Evolutionary conservation across 2,888 invertebrate species (phyloP).

Genomic region (Neoaliturus tenellus): DNA sequence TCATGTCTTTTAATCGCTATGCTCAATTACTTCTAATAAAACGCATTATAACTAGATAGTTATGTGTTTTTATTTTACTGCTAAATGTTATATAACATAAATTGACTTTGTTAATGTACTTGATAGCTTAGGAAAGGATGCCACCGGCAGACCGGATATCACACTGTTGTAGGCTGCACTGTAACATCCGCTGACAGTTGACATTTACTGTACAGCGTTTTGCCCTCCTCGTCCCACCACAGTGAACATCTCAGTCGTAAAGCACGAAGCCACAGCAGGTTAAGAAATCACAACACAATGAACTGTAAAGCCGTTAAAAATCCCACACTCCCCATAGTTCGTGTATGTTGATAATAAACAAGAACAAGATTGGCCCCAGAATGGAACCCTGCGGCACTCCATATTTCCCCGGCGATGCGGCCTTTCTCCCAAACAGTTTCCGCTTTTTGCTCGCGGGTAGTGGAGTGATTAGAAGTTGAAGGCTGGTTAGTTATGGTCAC

Average conservation of each 20-base stretch:
- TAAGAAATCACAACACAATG: constrained; percentile 41
- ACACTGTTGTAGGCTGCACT: not conserved
- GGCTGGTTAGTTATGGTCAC: not conserved
- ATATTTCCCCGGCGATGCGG: constrained; percentile 45
- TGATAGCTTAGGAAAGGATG: too few species aligned
- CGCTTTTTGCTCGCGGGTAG: constrained; percentile 43
- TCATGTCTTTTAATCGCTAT: too few species aligned
- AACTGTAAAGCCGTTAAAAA: constrained; percentile 39
- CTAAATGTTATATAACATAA: too few species aligned
- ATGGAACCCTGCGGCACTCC: constrained; percentile 37
- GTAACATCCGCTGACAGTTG: too few species aligned
- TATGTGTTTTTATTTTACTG: too few species aligned
- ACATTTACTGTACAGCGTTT: too few species aligned
- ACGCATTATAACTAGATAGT: too few species aligned
- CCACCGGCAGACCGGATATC: too few species aligned
- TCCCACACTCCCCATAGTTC: constrained; percentile 45
- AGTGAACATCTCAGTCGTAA: not conserved
- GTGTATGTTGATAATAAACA: constrained; percentile 37
- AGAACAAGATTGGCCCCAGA: constrained; percentile 43
- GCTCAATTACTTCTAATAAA: too few species aligned
- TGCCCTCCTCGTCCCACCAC: not conserved
- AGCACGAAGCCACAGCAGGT: not conserved
- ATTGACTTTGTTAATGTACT: too few species aligned
- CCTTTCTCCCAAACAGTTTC: constrained; percentile 41
- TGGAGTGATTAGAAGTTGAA: constrained; percentile 1